Percentiles rank a stretch among this genome's conserved stretches.
These are phyloP conservation scores for Odontothrips loti DNA, from an alignment of 2,888 invertebrate species.

Conservation along the genomic window DNA sequence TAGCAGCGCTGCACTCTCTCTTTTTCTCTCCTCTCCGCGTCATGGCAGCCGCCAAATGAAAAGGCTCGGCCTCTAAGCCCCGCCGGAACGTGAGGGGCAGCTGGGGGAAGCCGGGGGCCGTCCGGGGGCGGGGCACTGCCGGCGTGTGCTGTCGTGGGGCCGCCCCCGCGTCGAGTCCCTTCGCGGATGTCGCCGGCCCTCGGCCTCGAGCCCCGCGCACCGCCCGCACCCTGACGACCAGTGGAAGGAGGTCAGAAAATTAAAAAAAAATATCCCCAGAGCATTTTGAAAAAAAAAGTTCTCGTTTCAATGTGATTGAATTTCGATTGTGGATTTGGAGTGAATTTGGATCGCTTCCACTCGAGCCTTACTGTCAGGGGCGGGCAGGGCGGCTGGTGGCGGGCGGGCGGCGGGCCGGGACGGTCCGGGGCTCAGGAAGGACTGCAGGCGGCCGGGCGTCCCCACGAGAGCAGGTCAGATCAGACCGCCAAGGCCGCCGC, in stretches of 20 bases:
- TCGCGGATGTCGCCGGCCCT: background rate
- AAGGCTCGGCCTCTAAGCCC: background rate
- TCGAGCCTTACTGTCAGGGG: background rate
- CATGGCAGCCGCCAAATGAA: no score
- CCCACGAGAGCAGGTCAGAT: background rate
- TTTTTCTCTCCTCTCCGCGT: no score
- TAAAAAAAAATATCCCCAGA: background rate
- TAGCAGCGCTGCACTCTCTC: background rate
- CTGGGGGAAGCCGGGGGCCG: background rate
- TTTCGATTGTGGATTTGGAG: background rate
- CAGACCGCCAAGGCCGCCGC: background rate
- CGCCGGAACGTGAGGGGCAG: background rate
- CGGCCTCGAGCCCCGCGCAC: background rate
- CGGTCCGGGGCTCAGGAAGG: background rate
- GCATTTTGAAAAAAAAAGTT: no score
- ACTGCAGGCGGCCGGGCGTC: background rate
- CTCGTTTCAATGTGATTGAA: no score
- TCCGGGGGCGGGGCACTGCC: background rate
- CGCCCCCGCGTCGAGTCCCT: background rate
- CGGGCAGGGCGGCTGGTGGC: background rate
- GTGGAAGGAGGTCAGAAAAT: background rate
- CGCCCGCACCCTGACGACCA: background rate
- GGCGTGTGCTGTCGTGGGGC: background rate
- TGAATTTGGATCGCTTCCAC: background rate
- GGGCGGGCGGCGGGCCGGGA: background rate